Evolutionary conservation across 1,140 invertebrate genomes (phyloP).

Genomic region (Panulirus ornatus): DNA sequence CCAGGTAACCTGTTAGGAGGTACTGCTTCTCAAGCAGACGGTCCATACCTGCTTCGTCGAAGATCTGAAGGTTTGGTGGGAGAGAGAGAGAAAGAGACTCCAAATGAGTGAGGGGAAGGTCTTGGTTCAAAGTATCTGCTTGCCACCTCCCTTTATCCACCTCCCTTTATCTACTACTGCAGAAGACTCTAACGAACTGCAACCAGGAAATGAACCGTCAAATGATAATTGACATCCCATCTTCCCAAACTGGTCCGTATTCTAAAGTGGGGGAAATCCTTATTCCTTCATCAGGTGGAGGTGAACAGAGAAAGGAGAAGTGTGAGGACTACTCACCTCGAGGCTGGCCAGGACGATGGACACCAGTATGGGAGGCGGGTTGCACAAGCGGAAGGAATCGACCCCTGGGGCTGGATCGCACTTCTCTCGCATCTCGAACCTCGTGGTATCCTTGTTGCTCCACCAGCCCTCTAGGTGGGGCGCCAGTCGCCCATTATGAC

Average conservation of each 20-base stretch:
- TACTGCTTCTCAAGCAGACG: slow-evolving; percentile 80
- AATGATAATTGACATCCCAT: no score
- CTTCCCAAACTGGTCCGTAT: no score
- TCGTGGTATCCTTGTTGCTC: slow-evolving; percentile 77
- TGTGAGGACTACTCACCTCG: no score
- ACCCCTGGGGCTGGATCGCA: slow-evolving; percentile 80
- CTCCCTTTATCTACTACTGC: not conserved
- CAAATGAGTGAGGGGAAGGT: no score
- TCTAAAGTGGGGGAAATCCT: no score
- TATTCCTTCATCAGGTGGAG: no score
- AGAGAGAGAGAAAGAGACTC: not conserved
- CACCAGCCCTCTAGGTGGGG: slow-evolving; percentile 79
- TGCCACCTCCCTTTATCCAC: not conserved
- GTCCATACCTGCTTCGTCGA: slow-evolving; percentile 80
- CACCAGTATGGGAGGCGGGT: slow-evolving; percentile 81
- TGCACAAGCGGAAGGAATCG: slow-evolving; percentile 81
- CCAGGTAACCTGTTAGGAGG: slow-evolving; percentile 82
- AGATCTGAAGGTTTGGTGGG: slow-evolving; percentile 80
- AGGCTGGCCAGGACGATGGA: slow-evolving; percentile 80
- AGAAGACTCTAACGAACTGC: no score
- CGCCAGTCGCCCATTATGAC: slow-evolving; percentile 76
- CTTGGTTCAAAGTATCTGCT: not conserved
- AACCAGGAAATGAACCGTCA: no score
- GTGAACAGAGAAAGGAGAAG: no score
- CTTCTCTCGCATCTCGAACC: slow-evolving; percentile 77